Percentiles rank a stretch among this genome's conserved stretches.
phyloP scores from a whole-genome alignment of 2,888 invertebrate genomes.

The Tubulanus polymorphus region DNA sequence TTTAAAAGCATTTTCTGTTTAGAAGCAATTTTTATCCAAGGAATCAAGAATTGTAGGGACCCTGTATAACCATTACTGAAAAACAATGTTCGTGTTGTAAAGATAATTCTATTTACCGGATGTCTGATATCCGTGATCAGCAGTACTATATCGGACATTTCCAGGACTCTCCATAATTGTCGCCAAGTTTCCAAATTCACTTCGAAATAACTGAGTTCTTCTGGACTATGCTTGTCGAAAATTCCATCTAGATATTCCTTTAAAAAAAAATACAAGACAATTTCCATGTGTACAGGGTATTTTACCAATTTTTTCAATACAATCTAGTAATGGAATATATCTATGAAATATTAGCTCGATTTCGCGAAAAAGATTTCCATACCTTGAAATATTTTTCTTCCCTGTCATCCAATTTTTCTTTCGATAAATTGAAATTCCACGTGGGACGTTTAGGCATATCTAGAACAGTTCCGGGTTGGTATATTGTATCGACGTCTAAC shows the following conservation, averaged over 20 bases:
- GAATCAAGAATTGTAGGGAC: no score
- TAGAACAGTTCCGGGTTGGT: slow-evolving; percentile 38
- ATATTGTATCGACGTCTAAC: slow-evolving; percentile 39
- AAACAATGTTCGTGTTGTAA: no score
- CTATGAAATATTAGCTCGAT: background rate
- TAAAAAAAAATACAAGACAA: no score
- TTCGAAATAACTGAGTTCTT: slow-evolving; percentile 81
- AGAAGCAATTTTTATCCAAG: no score
- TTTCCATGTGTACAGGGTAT: no score
- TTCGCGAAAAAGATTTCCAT: slow-evolving; percentile 22
- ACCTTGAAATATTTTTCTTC: slow-evolving; percentile 82
- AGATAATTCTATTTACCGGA: slow-evolving; percentile 40
- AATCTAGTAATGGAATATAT: no score
- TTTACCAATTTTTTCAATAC: no score
- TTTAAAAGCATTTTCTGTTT: no score
- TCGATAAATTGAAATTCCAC: slow-evolving; percentile 76
- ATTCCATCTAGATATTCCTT: slow-evolving; percentile 73
- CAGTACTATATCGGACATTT: slow-evolving; percentile 86
- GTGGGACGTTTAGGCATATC: slow-evolving; percentile 72
- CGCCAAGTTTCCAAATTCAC: slow-evolving; percentile 94
- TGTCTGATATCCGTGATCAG: slow-evolving; percentile 77
- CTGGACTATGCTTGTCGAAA: slow-evolving; percentile 62
- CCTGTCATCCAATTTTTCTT: slow-evolving; percentile 68
- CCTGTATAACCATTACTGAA: no score
- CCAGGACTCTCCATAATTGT: slow-evolving; percentile 90